Conservation (phyloP, 1,140 invertebrate genomes). For the Zaprionus ghesquierei region DNA sequence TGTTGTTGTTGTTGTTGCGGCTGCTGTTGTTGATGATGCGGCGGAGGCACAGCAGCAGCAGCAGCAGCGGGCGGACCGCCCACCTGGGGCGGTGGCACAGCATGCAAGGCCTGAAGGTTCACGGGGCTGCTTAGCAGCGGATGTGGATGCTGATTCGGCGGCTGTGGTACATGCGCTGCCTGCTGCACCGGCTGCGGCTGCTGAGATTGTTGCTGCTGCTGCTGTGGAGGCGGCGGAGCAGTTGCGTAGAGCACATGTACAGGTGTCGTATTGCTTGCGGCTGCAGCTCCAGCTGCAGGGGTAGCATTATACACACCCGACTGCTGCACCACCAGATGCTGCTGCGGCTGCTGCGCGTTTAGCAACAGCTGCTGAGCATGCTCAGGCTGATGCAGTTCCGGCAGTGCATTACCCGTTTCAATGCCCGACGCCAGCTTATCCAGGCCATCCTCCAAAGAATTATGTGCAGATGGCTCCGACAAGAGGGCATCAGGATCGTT, state of each 20-base stretch:
- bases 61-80: slow-evolving; percentile 1
- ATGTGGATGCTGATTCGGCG: slow-evolving; percentile 40
- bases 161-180: slow-evolving; percentile 27
- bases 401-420: slow-evolving; percentile 14
- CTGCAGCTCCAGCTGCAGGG: slow-evolving; percentile 12
- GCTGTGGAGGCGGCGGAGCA: slow-evolving; percentile 77
- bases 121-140: slow-evolving; percentile 67
- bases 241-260: slow-evolving; percentile 78
- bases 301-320: slow-evolving; percentile 44
- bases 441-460: slow-evolving; percentile 69
- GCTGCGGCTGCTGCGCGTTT: slow-evolving; percentile 44
- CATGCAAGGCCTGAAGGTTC: slow-evolving; percentile 67
- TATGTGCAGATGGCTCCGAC: slow-evolving; percentile 56
- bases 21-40: slow-evolving; percentile 22
- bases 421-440: slow-evolving; percentile 60
- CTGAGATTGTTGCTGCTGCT: slow-evolving; percentile 48
- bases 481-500: slow-evolving; percentile 44
- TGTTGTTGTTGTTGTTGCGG: slow-evolving; percentile 7
- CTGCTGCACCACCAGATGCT: slow-evolving; percentile 33
- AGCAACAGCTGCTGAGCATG: slow-evolving; percentile 24
- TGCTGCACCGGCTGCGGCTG: slow-evolving; percentile 28
- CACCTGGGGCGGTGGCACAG: slow-evolving; percentile 34
- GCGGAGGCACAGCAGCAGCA: slow-evolving; percentile 17
- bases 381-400: slow-evolving; percentile 53
- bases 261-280: slow-evolving; percentile 56